Evolutionary conservation across 1,140 invertebrate species (phyloP).

Genomic region (Lordiphosa mommai): DNA sequence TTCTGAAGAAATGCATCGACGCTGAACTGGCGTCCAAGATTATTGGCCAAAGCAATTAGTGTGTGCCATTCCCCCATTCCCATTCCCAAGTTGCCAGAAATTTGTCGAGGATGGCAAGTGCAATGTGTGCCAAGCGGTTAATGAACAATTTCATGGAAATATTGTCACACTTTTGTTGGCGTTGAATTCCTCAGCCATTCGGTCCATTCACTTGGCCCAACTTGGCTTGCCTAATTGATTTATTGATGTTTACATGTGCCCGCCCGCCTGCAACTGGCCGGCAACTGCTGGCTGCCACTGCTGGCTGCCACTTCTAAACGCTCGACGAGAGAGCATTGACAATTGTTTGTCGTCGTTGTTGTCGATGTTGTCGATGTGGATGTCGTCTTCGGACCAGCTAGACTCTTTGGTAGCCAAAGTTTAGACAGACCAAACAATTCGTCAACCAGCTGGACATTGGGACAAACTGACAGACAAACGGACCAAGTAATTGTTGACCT

Average conservation of each 20-base stretch:
- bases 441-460: constrained; percentile 31
- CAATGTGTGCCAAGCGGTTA: constrained; percentile 76
- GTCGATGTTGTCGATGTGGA: constrained; percentile 37
- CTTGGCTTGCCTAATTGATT: constrained; percentile 73
- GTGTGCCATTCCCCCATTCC: neutral
- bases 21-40: constrained; percentile 25
- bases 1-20: constrained; percentile 65
- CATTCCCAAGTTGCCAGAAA: constrained; percentile 51
- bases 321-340: constrained; percentile 70
- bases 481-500: constrained; percentile 75
- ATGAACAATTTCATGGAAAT: constrained; percentile 78
- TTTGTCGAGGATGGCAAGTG: constrained; percentile 41
- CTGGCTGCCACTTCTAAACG: constrained; percentile 73
- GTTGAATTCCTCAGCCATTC: constrained; percentile 61
- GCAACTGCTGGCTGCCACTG: constrained; percentile 14
- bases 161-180: constrained; percentile 77
- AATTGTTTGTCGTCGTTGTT: constrained; percentile 59
- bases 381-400: constrained; percentile 44
- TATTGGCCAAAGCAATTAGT: constrained; percentile 68
- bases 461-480: constrained; percentile 20
- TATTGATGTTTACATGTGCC: constrained; percentile 77
- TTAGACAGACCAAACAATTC: constrained; percentile 76
- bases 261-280: constrained; percentile 26
- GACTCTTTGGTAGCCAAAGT: constrained; percentile 77
- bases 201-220: constrained; percentile 50